Evolutionary conservation across 2,113 vertebrate genomes (phyloP).

Genomic region (Phoxinus phoxinus): DNA sequence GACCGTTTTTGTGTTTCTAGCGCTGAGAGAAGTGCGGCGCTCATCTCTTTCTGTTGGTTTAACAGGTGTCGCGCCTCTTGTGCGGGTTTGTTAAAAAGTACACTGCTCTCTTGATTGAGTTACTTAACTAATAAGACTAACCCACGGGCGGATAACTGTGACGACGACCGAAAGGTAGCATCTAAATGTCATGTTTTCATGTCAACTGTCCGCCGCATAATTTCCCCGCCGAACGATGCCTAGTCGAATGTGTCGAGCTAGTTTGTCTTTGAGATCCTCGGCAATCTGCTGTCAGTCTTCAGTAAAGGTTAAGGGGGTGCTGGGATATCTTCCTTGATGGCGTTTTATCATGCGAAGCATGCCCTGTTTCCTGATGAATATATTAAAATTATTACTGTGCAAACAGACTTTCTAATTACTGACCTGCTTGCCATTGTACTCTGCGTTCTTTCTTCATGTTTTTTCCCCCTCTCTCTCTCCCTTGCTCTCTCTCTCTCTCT

Average conservation of each 20-base stretch:
- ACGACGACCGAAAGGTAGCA: conserved; percentile 47
- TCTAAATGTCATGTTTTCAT: conserved; percentile 56
- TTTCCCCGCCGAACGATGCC: conserved; percentile 51
- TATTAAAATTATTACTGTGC: conserved; percentile 89
- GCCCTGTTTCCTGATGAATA: conserved; percentile 87
- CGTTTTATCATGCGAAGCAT: conserved; percentile 85
- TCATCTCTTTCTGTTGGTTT: conserved; percentile 31
- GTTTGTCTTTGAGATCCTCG: conserved; percentile 70
- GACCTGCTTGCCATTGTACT: conserved; percentile 87
- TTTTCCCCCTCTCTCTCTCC: conserved; percentile 48
- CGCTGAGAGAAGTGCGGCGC: conserved; percentile 44
- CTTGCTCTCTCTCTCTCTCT: conserved; percentile 40
- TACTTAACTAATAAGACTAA: conserved; percentile 56
- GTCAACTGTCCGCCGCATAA: conserved; percentile 48
- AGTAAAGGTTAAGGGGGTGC: conserved; percentile 77
- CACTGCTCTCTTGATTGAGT: conserved; percentile 52
- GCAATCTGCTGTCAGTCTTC: conserved; percentile 74
- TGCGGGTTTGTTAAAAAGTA: conserved; percentile 49
- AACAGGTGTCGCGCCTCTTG: neutral
- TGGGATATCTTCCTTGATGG: conserved; percentile 81
- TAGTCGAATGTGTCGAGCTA: conserved; percentile 58
- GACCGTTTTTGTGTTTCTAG: conserved; percentile 37
- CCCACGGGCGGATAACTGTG: conserved; percentile 41
- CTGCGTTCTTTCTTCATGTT: conserved; percentile 75
- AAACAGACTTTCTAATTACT: conserved; percentile 90